A percentile compares a stretch with the other conserved stretches of the same genome.
Evolutionary conservation across 2,888 invertebrate species (phyloP).

Genomic region (Drosophila monieri): DNA sequence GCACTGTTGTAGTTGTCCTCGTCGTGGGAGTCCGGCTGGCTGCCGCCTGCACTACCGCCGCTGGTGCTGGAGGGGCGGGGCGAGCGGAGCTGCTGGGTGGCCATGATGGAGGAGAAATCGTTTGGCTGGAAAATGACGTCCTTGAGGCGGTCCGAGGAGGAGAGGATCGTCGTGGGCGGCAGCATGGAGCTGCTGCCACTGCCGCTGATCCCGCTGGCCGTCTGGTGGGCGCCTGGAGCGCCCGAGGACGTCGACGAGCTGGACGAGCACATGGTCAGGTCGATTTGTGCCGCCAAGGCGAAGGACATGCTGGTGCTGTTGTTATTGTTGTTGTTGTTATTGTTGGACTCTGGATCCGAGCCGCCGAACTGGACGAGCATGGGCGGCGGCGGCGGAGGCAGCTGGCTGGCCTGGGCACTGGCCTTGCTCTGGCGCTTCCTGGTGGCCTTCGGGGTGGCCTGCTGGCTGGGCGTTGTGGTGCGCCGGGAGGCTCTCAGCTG

Average conservation of each 20-base stretch:
- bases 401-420: conserved; percentile 9
- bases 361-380: conserved; percentile 30
- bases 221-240: conserved; percentile 25
- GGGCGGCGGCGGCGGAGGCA: conserved; percentile 30
- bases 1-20: conserved; percentile 70
- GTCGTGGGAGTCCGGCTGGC: conserved; percentile 67
- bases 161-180: conserved; percentile 79
- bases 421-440: conserved; percentile 47
- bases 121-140: conserved; percentile 81
- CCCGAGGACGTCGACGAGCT: conserved; percentile 73
- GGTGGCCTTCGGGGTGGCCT: conserved; percentile 28
- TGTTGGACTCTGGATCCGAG: conserved; percentile 40
- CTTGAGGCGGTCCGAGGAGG: conserved; percentile 81
- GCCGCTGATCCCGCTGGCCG: conserved; percentile 35
- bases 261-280: conserved; percentile 80
- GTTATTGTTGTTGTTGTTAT: conserved; percentile 35
- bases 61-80: conserved; percentile 53
- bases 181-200: conserved; percentile 64
- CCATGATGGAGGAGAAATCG: conserved; percentile 82
- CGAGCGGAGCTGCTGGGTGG: conserved; percentile 77
- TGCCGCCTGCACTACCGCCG: conserved; percentile 62
- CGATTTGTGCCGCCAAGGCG: conserved; percentile 72
- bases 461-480: conserved; percentile 61
- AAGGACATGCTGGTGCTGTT: conserved; percentile 57
- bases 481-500: conserved; percentile 78